These are phyloP conservation scores for Mesochorus sp. DNA, from an alignment of 2,888 invertebrate species.

Conservation along the genomic window DNA sequence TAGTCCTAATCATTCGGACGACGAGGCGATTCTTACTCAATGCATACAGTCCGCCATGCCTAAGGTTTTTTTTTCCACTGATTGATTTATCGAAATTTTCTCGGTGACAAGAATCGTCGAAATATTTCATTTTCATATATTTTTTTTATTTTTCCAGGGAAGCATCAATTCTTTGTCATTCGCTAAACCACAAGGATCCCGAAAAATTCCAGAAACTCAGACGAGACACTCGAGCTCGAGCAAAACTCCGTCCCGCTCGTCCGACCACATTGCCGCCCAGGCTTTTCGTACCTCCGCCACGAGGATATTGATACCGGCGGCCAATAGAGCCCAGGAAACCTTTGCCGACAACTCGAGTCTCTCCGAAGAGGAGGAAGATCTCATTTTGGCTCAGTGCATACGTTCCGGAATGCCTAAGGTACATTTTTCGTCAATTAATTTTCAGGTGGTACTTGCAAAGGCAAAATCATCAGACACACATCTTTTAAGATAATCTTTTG, in stretches of 20 bases:
- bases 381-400: slow-evolving; percentile 87
- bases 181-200: slow-evolving; percentile 50
- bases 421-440: slow-evolving; percentile 31
- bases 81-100: too few species aligned
- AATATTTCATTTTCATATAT: too few species aligned
- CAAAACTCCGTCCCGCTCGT: slow-evolving; percentile 24
- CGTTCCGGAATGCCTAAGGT: slow-evolving; percentile 87
- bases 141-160: slow-evolving; percentile 24
- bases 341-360: slow-evolving; percentile 84
- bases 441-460: too few species aligned
- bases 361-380: slow-evolving; percentile 84
- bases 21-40: slow-evolving; percentile 86
- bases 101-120: too few species aligned
- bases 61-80: slow-evolving; percentile 83
- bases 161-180: slow-evolving; percentile 39
- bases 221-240: slow-evolving; percentile 17
- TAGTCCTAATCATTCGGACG: slow-evolving; percentile 85
- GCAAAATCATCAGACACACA: too few species aligned
- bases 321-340: slow-evolving; percentile 29
- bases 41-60: slow-evolving; percentile 87
- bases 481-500: too few species aligned
- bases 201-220: slow-evolving; percentile 38
- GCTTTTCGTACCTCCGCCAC: slow-evolving; percentile 52
- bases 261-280: slow-evolving; percentile 40
- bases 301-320: slow-evolving; percentile 60